These are phyloP conservation scores for Apostichopus parvimensis DNA, from an alignment of 35 echinoderm and acorn worm species.

Conservation along the genomic window DNA sequence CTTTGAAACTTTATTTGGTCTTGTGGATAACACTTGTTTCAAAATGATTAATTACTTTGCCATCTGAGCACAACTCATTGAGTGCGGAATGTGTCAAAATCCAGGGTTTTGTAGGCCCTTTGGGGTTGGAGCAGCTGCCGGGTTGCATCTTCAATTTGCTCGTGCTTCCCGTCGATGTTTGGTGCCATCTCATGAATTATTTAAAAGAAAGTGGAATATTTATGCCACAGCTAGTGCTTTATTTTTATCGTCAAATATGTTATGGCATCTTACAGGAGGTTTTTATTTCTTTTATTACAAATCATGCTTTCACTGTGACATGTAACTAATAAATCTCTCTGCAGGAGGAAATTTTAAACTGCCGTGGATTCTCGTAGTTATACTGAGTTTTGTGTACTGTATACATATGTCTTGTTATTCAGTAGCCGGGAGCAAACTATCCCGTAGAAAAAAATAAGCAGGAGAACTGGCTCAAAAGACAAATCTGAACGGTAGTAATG, in stretches of 20 bases:
- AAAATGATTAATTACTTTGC: not conserved
- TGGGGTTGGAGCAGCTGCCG: not conserved
- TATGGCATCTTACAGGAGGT: no score
- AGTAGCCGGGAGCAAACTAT: no score
- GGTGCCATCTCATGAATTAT: not conserved
- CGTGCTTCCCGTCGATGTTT: not conserved
- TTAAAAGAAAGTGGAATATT: not conserved
- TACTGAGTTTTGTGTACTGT: no score
- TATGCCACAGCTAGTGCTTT: not conserved
- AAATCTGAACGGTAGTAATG: no score
- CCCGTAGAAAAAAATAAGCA: no score
- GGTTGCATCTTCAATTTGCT: not conserved
- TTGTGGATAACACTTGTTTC: not conserved
- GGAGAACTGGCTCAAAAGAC: no score
- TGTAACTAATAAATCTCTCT: no score
- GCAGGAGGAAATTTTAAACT: no score
- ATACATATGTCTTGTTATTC: no score
- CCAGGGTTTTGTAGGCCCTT: not conserved
- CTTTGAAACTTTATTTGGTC: not conserved
- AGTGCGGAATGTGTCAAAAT: not conserved
- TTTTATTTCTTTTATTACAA: no score
- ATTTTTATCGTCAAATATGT: not conserved
- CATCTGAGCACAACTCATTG: not conserved
- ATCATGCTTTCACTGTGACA: no score
- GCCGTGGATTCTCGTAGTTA: no score